Base-by-base conservation (phyloP, 1,140 invertebrate species). In the Cotesia glomerata region DNA sequence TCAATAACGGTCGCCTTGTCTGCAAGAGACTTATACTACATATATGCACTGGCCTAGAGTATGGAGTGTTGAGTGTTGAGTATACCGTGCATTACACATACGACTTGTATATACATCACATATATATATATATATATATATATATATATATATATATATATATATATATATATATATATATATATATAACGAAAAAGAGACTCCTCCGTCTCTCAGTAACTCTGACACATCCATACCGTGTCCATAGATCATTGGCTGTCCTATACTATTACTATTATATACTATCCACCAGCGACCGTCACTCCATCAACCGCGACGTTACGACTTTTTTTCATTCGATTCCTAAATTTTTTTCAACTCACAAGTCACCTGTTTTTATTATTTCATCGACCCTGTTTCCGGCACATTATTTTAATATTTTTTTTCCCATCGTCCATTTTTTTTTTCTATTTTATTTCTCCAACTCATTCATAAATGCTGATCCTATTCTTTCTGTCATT, bases 1-100 rank as follows among this genome's bases (percentile, higher is more conserved):
- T 81, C 78, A 79, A 80, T 79, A 76, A 76, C 68, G 62, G 62
- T 61, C 71, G 35, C 39, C 59, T 77, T 75, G 77, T 78, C 77
- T 78, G 76, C 74, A 70, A 70, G 58, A 75, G 62, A 56, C 45
- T 36, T 51, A 72, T 51, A 72, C 64, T 59, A 68, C 62, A 65
- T 75, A 69, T 69, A 69, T 39, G 54, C 69, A 35, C 67, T 72
- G 9, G 26, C 26, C 26, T 26, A 3, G 3, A 69, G 52, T 36
- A 26, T 70, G 77, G 26, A 26, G 26, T 3, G 26, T 26, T 26
- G 26, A 26, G 26, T 26, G 26, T 26, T 26, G 26, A 26, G 26
- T 26, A 26, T 26, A 26, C 26, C 26, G 26, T 1, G 26, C 26
- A 26, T 26, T 51, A 51, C 49, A n/a, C 4, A 58, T 58, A n/a